Base-by-base conservation (phyloP, 2,113 vertebrate species). In the Proterorhinus semilunaris region DNA sequence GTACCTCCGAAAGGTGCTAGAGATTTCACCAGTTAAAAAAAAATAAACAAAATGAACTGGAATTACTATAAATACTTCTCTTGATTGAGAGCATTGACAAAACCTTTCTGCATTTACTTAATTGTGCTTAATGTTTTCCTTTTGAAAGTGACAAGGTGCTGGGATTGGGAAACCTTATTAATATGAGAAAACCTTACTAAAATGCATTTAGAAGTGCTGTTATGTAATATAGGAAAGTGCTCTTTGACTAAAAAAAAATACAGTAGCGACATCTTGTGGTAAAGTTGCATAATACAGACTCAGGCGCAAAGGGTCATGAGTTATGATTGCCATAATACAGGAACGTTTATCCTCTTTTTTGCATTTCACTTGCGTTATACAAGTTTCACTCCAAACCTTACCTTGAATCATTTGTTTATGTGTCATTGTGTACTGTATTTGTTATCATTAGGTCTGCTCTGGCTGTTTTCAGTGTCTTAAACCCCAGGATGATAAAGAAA, bases 401-500 rank as follows among this genome's bases (percentile, higher is more conserved):
- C 49, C 66, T 48, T 49, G 4, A 45, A 45, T 8, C 9, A 21
- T 43, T 11, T 16, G 47, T 65, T 6, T 4, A 47, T 53, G 17
- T 9, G 7, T 78, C 43, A 58, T 46, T 49, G 42, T 78, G 42
- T 13, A 44, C 42, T 61, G 13, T 64, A 5, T 51, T 36, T 76
- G 13, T 79, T 72, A 79, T 49, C 52, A 1, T 0, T 50, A 73
- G 46, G 8, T 65, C 42, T 77, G 65, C 44, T 81, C 27, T 74
- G 65, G 43, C 58, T 74, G 42, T 75, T 70, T 36, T 1, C 71
- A 90, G 89, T 55, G 72, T 12, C 51, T 90, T 45, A 76, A 82
- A 15, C 54, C 79, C 0, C 6, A 68, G 11, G 48, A 69, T 53
- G 64, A 3, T 17, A 45, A 70, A 0, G 72, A 91, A 57, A 86